Base-by-base conservation (phyloP, 2,888 invertebrate genomes). In the Autographa pulchrina region DNA sequence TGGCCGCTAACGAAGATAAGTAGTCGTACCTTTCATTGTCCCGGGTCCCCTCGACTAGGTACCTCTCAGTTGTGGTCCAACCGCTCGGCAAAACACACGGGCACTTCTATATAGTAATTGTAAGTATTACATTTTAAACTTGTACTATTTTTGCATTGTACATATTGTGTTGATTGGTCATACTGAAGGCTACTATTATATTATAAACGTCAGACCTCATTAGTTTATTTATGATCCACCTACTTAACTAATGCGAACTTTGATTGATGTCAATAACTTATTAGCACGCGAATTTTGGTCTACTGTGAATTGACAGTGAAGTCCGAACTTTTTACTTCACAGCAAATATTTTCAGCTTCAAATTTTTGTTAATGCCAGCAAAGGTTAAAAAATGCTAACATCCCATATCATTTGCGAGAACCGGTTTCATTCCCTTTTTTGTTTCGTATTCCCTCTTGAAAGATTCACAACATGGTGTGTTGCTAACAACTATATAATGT, bases 1-100 rank as follows among this genome's bases (percentile, higher is more conserved):
- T 88, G 88, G 87, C 76, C 75, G 74, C 67, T 79, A 67, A 68
- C 69, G 48, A 76, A 81, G 85, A 84, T 87, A 86, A 86, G 78
- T 81, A 77, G 69, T 74, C 61, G 62, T n/a, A n/a, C n/a, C n/a
- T n/a, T n/a, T n/a, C n/a, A n/a, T n/a, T n/a, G n/a, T n/a, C n/a
- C n/a, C n/a, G n/a, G n/a, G n/a, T n/a, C 64, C 81, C 70, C 41
- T 11, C 38, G 38, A 38, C 38, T 38, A 9, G 11, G 38, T 73
- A 63, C 68, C 32, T 31, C 68, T 77, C 78, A 84, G 80, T 85
- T 63, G 73, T 71, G 64, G 65, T 58, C 68, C 66, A 74, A 66
- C 75, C 74, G 72, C 62, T 65, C 65, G 35, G 61, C 72, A 48
- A 60, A 52, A 69, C 74, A 67, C 62, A 83, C 78, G 62, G 58